A percentile compares a stretch with the other conserved stretches of the same genome.
Evolutionary conservation across 1,140 invertebrate genomes (phyloP).

Genomic region (Drosophila kepulauana): DNA sequence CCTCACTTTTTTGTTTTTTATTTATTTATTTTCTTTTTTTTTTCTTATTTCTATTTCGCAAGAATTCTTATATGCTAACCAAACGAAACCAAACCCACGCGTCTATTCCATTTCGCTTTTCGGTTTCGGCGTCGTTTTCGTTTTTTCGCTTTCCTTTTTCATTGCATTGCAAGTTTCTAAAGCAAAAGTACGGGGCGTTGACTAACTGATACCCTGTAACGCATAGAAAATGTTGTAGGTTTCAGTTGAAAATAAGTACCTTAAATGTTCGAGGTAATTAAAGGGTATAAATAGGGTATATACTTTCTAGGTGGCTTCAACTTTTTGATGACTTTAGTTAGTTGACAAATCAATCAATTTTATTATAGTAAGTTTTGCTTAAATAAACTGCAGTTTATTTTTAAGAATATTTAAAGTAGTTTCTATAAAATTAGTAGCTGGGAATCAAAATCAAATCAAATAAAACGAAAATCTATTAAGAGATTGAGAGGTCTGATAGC

Average conservation of each 20-base stretch:
- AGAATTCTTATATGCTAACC: slow-evolving; percentile 49
- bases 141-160: slow-evolving; percentile 72
- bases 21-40: background rate
- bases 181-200: background rate
- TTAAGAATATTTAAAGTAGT: too few relatives aligned
- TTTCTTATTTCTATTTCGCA: slow-evolving; percentile 19
- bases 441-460: too few relatives aligned
- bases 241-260: background rate
- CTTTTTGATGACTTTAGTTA: too few relatives aligned
- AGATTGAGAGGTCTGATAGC: too few relatives aligned
- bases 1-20: background rate
- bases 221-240: background rate
- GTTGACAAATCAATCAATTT: too few relatives aligned
- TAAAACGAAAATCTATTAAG: too few relatives aligned
- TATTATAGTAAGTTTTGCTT: too few relatives aligned
- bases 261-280: background rate
- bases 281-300: too few relatives aligned
- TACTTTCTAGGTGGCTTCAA: too few relatives aligned
- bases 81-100: slow-evolving; percentile 31
- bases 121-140: slow-evolving; percentile 25
- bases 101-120: slow-evolving; percentile 67
- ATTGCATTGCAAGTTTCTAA: slow-evolving; percentile 46
- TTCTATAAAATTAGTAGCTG: too few relatives aligned
- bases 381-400: too few relatives aligned
- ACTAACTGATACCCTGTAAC: background rate